phyloP scores from a whole-genome alignment of 2,888 invertebrate species.

The Camponotus fellah region DNA sequence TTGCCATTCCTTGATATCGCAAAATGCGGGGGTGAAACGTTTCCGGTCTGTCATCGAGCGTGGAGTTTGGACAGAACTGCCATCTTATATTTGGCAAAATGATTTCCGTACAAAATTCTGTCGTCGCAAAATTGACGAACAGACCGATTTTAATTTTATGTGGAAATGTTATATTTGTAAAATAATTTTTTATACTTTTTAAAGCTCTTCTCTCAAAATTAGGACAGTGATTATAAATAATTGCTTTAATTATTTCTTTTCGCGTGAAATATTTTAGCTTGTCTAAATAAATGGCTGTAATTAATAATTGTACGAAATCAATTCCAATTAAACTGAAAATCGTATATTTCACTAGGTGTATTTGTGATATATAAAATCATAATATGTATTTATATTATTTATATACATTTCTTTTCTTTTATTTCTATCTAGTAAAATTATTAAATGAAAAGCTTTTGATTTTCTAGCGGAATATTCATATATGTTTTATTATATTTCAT shows the following conservation, averaged over 20 bases:
- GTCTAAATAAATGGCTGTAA: conserved; percentile 10
- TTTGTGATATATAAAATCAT: conserved; percentile 21
- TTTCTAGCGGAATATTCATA: not conserved
- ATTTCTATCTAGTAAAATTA: not conserved
- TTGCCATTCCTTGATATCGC: conserved; percentile 66
- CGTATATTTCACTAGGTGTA: not conserved
- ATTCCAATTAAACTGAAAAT: not conserved
- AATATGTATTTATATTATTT: conserved; percentile 1
- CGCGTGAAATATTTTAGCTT: not conserved
- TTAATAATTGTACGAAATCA: not conserved
- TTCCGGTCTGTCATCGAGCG: conserved; percentile 65
- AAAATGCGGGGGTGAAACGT: conserved; percentile 70
- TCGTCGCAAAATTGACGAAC: not conserved
- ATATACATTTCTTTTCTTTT: not conserved
- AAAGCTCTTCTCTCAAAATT: too few species aligned
- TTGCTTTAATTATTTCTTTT: not conserved
- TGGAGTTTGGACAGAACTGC: not conserved
- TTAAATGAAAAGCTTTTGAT: not conserved
- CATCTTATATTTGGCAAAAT: conserved; percentile 19
- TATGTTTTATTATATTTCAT: too few species aligned
- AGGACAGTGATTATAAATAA: not conserved
- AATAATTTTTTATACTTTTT: not conserved
- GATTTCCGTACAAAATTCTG: not conserved
- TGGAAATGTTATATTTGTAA: not conserved
- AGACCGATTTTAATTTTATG: not conserved